phyloP scores from a whole-genome alignment of 2,888 invertebrate genomes.

The Ophioninae sp. region DNA sequence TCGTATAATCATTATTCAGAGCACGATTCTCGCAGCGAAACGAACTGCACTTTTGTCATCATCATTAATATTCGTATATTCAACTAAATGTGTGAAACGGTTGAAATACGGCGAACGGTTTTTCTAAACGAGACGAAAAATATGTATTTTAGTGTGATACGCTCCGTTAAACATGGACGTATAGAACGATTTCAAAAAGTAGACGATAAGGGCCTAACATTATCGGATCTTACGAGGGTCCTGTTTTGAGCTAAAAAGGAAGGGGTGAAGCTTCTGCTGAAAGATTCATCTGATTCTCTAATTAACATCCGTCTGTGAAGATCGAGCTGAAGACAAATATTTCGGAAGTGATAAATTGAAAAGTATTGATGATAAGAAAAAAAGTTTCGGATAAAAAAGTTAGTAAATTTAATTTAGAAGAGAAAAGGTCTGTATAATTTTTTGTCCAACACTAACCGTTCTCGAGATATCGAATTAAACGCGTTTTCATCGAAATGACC shows the following conservation, averaged over 20 bases:
- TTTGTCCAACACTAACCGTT: too few species aligned
- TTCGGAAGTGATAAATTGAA: too few species aligned
- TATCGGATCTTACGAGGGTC: slow-evolving; percentile 31
- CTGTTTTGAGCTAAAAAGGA: background rate
- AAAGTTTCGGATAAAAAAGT: too few species aligned
- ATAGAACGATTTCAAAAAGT: slow-evolving; percentile 31
- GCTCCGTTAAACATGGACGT: slow-evolving; percentile 27
- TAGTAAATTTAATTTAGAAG: too few species aligned
- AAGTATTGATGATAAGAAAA: too few species aligned
- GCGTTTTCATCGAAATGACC: too few species aligned
- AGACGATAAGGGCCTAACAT: slow-evolving; percentile 46
- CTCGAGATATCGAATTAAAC: too few species aligned
- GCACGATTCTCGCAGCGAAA: slow-evolving; percentile 35
- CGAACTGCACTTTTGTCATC: slow-evolving; percentile 7
- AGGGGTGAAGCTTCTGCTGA: slow-evolving; percentile 4
- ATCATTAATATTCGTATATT: slow-evolving; percentile 24
- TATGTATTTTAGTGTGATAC: slow-evolving; percentile 13
- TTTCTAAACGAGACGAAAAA: slow-evolving; percentile 1
- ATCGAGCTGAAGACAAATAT: background rate
- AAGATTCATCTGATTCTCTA: background rate
- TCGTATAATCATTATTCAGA: slow-evolving; percentile 24
- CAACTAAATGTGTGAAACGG: background rate
- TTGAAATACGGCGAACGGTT: background rate
- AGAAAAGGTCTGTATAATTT: too few species aligned
- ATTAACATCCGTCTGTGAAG: background rate